phyloP scores from a whole-genome alignment of 2,113 vertebrate genomes.

The Rhea americana region DNA sequence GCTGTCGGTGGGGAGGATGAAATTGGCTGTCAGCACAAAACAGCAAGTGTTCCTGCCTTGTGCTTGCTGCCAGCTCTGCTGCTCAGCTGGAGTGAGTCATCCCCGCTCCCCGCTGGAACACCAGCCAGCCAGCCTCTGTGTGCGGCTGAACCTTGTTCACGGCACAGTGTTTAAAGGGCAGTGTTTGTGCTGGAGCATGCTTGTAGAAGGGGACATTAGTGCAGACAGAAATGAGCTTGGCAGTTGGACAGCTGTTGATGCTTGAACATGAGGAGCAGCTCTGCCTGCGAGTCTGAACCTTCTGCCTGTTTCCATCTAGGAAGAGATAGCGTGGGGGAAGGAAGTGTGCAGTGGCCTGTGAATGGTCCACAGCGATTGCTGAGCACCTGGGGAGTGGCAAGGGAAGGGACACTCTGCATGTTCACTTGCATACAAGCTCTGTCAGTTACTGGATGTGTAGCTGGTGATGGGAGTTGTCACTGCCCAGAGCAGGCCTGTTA shows the following conservation, averaged over 20 bases:
- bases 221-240: not conserved
- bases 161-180: not conserved
- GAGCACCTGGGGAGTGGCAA: accelerated
- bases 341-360: accelerated
- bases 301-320: not conserved
- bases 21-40: not conserved
- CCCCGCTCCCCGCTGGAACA: accelerated
- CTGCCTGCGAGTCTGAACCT: accelerated
- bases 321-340: not conserved
- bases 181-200: not conserved
- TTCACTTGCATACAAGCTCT: not conserved
- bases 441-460: not conserved
- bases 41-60: not conserved
- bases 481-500: not conserved
- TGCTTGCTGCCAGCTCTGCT: not conserved
- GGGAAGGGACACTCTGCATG: not conserved
- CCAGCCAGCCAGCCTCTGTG: not conserved
- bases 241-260: not conserved
- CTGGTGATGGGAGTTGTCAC: not conserved
- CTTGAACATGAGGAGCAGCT: not conserved
- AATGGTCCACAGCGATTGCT: not conserved
- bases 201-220: not conserved
- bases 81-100: not conserved
- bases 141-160: accelerated
- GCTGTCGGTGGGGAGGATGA: not conserved